A percentile compares a stretch with the other conserved stretches of the same genome.
Evolutionary conservation across 2,888 invertebrate genomes (phyloP).

Genomic region (Ditula angustiorana): DNA sequence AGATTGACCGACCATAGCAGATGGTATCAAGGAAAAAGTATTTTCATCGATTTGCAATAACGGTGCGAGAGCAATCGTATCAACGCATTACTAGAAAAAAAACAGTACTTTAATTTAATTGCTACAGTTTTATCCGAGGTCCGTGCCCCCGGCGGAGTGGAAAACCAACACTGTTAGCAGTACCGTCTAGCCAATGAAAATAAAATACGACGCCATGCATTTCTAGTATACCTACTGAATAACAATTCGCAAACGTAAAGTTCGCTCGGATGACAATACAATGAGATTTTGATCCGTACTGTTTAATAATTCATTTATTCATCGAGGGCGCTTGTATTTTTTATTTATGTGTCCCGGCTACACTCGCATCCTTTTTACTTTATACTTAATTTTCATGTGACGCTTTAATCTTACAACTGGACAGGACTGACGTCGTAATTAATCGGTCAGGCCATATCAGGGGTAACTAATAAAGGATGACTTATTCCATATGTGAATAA

Average conservation of each 20-base stretch:
- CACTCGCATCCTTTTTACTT: background rate
- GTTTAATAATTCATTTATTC: conserved; percentile 34
- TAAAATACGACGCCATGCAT: background rate
- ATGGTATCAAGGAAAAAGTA: background rate
- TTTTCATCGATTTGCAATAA: background rate
- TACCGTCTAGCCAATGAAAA: background rate
- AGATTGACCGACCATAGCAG: too few species aligned
- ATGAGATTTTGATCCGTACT: conserved; percentile 14
- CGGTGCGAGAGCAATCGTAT: background rate
- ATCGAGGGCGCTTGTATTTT: conserved; percentile 14
- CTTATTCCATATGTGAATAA: background rate
- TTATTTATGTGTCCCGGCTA: conserved; percentile 16
- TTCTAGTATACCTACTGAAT: background rate
- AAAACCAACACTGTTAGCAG: background rate
- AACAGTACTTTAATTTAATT: background rate
- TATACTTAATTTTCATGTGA: conserved; percentile 17
- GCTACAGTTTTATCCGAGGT: background rate
- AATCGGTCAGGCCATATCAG: background rate
- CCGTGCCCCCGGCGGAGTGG: background rate
- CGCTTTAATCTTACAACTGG: conserved; percentile 12
- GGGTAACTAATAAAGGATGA: background rate
- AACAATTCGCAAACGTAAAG: conserved; percentile 18
- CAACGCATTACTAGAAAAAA: background rate
- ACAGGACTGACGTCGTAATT: conserved; percentile 3
- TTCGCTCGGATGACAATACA: conserved; percentile 12